Conservation (phyloP, 2,888 invertebrate species). For the Bombylius discolor region DNA sequence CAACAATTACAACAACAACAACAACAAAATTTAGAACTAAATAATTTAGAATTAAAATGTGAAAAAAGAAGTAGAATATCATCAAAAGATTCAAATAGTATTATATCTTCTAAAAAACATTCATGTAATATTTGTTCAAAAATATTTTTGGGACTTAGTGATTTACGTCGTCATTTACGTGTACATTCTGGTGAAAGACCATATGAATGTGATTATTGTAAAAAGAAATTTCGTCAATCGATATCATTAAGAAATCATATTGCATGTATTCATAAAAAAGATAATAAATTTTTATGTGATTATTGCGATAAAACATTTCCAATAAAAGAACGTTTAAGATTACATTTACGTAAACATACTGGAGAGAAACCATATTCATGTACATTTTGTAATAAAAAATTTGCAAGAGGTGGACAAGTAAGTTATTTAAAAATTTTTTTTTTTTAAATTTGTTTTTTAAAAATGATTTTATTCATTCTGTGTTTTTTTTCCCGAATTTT, state of each 20-base stretch:
- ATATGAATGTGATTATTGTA: constrained; percentile 48
- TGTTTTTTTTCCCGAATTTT: constrained; percentile 3
- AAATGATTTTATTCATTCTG: too few species aligned
- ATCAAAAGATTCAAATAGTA: background rate
- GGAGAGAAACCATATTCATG: constrained; percentile 57
- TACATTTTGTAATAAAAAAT: constrained; percentile 47
- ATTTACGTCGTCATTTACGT: constrained; percentile 52
- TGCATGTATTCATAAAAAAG: constrained; percentile 29
- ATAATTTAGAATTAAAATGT: too few species aligned
- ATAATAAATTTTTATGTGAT: constrained; percentile 49
- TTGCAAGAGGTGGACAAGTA: constrained; percentile 62
- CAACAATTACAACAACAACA: too few species aligned
- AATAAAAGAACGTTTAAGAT: constrained; percentile 56
- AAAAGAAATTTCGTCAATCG: constrained; percentile 46
- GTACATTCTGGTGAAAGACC: constrained; percentile 53
- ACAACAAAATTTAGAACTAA: background rate
- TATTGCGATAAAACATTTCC: constrained; percentile 65
- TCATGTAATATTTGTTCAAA: constrained; percentile 51
- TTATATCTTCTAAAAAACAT: constrained; percentile 32
- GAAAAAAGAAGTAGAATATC: background rate
- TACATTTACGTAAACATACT: constrained; percentile 61
- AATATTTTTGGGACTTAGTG: constrained; percentile 48
- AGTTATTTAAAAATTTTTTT: constrained; percentile 12
- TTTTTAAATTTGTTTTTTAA: too few species aligned
- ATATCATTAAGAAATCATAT: constrained; percentile 51